A percentile compares a stretch with the other conserved stretches of the same genome.
phyloP scores from a whole-genome alignment of 2,113 vertebrate species.

The western clawed frog (Xenopus tropicalis) region DNA sequence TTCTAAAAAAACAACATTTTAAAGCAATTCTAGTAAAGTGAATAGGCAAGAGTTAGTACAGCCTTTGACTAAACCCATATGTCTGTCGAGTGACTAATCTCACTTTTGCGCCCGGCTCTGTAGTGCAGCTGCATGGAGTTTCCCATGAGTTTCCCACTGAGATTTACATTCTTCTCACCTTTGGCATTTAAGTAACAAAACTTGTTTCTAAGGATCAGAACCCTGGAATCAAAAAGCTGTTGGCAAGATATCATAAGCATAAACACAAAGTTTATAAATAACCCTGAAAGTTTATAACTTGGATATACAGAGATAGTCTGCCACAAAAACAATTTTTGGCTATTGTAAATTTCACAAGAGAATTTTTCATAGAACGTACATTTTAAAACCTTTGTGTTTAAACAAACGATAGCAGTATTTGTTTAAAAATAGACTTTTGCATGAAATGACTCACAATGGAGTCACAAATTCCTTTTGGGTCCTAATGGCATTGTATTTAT shows the following conservation, averaged over 20 bases:
- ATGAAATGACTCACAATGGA: slow-evolving; percentile 36
- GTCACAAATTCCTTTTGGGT: slow-evolving; percentile 33
- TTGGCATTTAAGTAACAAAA: slow-evolving; percentile 44
- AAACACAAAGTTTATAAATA: slow-evolving; percentile 45
- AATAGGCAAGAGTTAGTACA: neutral
- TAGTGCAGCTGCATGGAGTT: slow-evolving; percentile 34
- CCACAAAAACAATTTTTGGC: slow-evolving; percentile 23
- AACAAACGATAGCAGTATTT: slow-evolving; percentile 35
- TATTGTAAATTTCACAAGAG: slow-evolving; percentile 41
- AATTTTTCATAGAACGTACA: slow-evolving; percentile 22
- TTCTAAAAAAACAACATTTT: neutral
- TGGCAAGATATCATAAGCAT: slow-evolving; percentile 43
- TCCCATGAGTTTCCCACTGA: slow-evolving; percentile 39
- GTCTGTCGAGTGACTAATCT: slow-evolving; percentile 41
- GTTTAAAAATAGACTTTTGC: slow-evolving; percentile 37
- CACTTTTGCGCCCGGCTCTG: slow-evolving; percentile 21
- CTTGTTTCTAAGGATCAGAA: slow-evolving; percentile 41
- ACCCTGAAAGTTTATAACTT: slow-evolving; percentile 43
- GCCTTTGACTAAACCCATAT: slow-evolving; percentile 42
- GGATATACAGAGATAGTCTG: slow-evolving; percentile 39
- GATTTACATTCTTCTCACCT: slow-evolving; percentile 47
- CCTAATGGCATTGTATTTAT: slow-evolving; percentile 40
- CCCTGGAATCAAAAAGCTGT: slow-evolving; percentile 34
- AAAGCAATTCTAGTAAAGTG: slow-evolving; percentile 4
- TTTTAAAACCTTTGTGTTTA: slow-evolving; percentile 31